Base-by-base conservation (phyloP, 92 coral and sea anemone genomes). In the Porites divaricata region DNA sequence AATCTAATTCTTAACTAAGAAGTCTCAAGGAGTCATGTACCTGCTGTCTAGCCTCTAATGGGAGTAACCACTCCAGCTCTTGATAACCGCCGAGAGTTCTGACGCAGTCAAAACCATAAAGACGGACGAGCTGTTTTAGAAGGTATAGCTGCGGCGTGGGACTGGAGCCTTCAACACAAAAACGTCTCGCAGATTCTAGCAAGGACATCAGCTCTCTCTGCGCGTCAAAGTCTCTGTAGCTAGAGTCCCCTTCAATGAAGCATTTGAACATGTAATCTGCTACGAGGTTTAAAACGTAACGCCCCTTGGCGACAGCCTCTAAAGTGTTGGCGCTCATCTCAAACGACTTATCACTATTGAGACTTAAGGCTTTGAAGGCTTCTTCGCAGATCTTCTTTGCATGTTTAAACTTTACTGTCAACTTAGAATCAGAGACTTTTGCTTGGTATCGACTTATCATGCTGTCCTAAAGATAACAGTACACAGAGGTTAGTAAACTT, bases 31-130 rank as follows among this genome's bases (percentile, higher is more conserved):
- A 54, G 59, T 76, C 11, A 1, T 53, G 21, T 62, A 82, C 86
- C 79, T 82, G 79, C 63, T 71, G 63, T 10, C 72, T 68, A 14
- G 74, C 88, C 53, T 84, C 89, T 50, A 86, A 58, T 8, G 95
- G 95, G 11, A 92, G 8, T 49, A 92, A 79, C 95, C 95, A 92
- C 61, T 83, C 81, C 28, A 92, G 88, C 51, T 89, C 89, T 21
- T 79, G 63, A 66, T 56, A 75, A 20, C 65, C 62, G 35, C 87
- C 90, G 62, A 90, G 86, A 58, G 80, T 79, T 26, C 79, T 66
- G 45, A 92, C 87, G 19, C 87, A 76, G 56, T 92, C 91, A 8
- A 89, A 84, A 7, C 95, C 95, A 84, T 86, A 87, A 26, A 81
- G 88, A 73, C 95, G 86, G 62, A 89, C 90, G 53, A 92, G 79